These are phyloP conservation scores for Sitta europaea DNA, from an alignment of 2,113 vertebrate species.

Conservation along the genomic window DNA sequence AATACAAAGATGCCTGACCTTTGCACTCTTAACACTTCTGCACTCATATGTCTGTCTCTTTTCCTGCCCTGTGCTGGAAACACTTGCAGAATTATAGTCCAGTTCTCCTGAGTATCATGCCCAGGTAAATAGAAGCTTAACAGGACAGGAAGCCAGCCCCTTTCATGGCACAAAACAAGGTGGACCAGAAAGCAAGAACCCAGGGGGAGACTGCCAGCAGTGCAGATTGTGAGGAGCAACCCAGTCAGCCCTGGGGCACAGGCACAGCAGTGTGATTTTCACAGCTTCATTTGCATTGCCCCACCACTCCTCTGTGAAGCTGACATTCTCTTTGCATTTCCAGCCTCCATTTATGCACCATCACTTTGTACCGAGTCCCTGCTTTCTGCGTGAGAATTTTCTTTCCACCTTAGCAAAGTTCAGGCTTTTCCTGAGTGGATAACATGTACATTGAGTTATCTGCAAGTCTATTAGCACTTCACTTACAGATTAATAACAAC, in stretches of 20 bases:
- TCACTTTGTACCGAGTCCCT: fast-evolving
- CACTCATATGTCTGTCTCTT: neutral
- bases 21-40: neutral
- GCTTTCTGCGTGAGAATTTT: neutral
- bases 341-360: neutral
- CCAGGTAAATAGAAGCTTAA: neutral
- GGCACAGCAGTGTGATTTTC: neutral
- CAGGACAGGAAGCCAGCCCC: neutral
- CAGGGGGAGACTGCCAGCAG: neutral
- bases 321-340: neutral
- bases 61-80: neutral
- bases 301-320: neutral
- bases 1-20: neutral
- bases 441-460: neutral
- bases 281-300: neutral
- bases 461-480: neutral
- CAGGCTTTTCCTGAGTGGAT: neutral
- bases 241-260: neutral
- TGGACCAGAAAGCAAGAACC: neutral
- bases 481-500: neutral
- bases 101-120: neutral
- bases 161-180: neutral
- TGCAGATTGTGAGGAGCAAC: neutral
- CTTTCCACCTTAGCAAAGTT: neutral
- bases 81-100: neutral